phyloP scores from a whole-genome alignment of 2,797 vertebrate species.

The Acanthopagrus latus region DNA sequence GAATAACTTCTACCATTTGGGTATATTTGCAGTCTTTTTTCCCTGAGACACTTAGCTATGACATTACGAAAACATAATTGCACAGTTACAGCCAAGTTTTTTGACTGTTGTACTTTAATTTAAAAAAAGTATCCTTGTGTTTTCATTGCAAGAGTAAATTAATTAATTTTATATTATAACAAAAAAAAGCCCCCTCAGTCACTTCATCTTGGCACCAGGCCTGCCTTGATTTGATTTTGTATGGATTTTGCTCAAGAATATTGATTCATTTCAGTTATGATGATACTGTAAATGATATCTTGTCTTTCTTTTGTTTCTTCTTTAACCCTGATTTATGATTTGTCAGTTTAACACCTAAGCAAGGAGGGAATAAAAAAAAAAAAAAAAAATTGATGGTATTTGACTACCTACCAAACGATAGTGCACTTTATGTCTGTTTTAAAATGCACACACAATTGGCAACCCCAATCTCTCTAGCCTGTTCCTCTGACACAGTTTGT shows the following conservation, averaged over 20 bases:
- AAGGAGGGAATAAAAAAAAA: neutral
- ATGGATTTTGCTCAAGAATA: neutral
- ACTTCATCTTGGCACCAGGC: too few species aligned
- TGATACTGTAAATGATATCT: neutral
- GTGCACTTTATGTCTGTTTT: slow-evolving; percentile 48
- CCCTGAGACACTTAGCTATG: too few species aligned
- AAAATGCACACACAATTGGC: slow-evolving; percentile 13
- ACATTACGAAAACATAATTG: too few species aligned
- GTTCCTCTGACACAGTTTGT: neutral
- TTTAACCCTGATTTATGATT: neutral
- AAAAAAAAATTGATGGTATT: slow-evolving; percentile 3
- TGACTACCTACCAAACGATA: neutral
- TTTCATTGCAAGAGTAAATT: too few species aligned
- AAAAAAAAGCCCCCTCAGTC: too few species aligned
- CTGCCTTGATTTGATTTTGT: neutral
- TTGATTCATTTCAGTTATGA: neutral
- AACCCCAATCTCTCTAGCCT: neutral
- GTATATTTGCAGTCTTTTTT: too few species aligned
- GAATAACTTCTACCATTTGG: too few species aligned
- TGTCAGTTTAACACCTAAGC: neutral
- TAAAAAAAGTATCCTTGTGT: too few species aligned
- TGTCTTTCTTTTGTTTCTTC: neutral
- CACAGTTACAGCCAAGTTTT: too few species aligned
- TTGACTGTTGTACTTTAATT: too few species aligned
- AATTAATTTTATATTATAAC: too few species aligned